phyloP scores from a whole-genome alignment of 2,888 invertebrate genomes.

The Harpalus rufipes region DNA sequence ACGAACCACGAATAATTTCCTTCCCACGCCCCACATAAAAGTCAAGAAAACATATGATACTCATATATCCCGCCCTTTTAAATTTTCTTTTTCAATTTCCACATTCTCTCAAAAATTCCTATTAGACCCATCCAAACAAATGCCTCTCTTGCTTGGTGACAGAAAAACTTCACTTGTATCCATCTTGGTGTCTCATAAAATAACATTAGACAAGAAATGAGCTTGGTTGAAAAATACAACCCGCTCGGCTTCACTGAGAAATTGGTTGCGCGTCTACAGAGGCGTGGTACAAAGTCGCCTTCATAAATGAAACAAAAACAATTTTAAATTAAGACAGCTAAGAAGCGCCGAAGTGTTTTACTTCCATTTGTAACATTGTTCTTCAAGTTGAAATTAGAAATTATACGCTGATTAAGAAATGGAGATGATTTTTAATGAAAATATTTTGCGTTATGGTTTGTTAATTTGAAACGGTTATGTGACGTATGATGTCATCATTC shows the following conservation, averaged over 20 bases:
- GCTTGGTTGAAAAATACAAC: conserved; percentile 47
- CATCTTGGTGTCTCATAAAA: conserved; percentile 41
- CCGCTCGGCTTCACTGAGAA: neutral
- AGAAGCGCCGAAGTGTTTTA: conserved; percentile 29
- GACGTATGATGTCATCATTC: neutral
- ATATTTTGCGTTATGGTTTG: neutral
- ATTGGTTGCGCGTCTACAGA: neutral
- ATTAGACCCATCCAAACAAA: conserved; percentile 28
- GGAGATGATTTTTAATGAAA: conserved; percentile 18
- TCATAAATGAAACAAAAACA: conserved; percentile 60
- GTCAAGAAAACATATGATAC: neutral
- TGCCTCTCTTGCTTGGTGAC: conserved; percentile 6
- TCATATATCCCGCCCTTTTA: neutral
- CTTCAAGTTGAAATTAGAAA: conserved; percentile 23
- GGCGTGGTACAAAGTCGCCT: neutral
- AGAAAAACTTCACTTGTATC: conserved; percentile 47
- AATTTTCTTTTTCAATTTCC: neutral
- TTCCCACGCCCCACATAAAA: neutral
- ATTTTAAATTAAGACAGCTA: conserved; percentile 51
- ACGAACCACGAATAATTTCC: too few relatives aligned
- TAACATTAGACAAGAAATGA: conserved; percentile 54
- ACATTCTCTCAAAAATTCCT: neutral
- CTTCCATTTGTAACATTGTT: conserved; percentile 41
- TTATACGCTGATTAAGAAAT: neutral
- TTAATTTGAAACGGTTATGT: neutral